Base-by-base conservation (phyloP, 1,140 invertebrate species). In the Holotrichia oblita region DNA sequence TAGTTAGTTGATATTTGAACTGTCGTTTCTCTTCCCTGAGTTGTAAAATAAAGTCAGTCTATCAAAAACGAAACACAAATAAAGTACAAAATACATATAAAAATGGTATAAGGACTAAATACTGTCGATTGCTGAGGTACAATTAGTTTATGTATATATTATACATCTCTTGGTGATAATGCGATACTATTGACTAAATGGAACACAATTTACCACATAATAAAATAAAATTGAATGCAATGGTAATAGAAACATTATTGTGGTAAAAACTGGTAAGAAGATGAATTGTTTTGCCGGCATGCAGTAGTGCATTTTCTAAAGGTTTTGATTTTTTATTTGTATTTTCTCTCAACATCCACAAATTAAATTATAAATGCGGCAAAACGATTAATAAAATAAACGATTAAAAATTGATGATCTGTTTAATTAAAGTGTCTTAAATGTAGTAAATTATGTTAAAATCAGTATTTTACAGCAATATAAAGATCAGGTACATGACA, bases 21-120 rank as follows among this genome's bases (percentile, higher is more conserved):
- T 69, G 61, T 69, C 20, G 61, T 69, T 69, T 22, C 61, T 69
- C 61, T 69, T 69, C 61, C 61, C 61, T 69, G 61, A 69, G 61
- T 69, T 69, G 61, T 22, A 69, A 69, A 69, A 69, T 69, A 69
- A 69, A 69, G 61, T 69, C 61, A 69, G 61, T 69, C 61, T 69
- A 69, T 24, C 22, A 34, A 69, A 69, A 34, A 69, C 17, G 12
- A 69, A 20, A 64, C 6, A 20, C 17, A 64, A 20, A 48, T 55
- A 55, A 69, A 69, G 61, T 69, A 69, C 61, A 69, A 69, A 69
- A 69, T 69, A 69, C 22, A 27, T 69, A 69, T 22, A 69, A 69
- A 69, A 69, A 34, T 8, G 20, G 61, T 69, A 69, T 27, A 69
- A 69, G 10, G 12, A 17, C n/a, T 55, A 55, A 55, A 55, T 55